Evolutionary conservation across 2,113 vertebrate genomes (phyloP).

Genomic region (Ceyx cyanopectus): DNA sequence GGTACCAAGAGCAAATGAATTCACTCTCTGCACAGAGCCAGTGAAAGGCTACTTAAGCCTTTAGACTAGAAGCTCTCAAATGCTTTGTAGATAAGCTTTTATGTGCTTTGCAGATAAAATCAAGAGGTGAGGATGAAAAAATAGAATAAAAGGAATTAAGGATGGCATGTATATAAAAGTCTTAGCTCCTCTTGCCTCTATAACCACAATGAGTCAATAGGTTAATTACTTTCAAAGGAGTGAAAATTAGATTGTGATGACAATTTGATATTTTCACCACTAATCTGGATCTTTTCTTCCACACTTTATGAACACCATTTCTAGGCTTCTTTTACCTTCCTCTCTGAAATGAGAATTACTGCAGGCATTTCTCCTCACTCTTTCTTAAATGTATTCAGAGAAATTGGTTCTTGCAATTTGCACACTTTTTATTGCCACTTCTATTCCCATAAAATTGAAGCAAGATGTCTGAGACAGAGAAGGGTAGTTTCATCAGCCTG

Average conservation of each 20-base stretch:
- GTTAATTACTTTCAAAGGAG: conserved; percentile 8
- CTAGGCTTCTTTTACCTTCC: background rate
- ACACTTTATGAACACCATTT: background rate
- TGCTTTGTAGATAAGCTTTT: background rate
- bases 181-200: background rate
- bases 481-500: background rate
- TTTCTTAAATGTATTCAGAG: background rate
- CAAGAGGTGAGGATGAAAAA: background rate
- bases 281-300: background rate
- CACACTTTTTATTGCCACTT: background rate
- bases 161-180: background rate
- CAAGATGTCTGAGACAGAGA: background rate
- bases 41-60: background rate
- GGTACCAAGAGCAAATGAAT: background rate
- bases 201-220: background rate
- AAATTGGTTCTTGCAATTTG: conserved; percentile 27
- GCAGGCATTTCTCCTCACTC: background rate
- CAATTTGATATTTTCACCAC: background rate
- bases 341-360: background rate
- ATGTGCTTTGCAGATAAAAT: background rate
- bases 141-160: background rate
- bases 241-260: background rate
- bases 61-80: background rate
- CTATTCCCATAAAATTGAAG: conserved; percentile 13
- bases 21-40: background rate